Base-by-base conservation (phyloP, 1,140 invertebrate genomes). In the Drosophila ogumai region DNA sequence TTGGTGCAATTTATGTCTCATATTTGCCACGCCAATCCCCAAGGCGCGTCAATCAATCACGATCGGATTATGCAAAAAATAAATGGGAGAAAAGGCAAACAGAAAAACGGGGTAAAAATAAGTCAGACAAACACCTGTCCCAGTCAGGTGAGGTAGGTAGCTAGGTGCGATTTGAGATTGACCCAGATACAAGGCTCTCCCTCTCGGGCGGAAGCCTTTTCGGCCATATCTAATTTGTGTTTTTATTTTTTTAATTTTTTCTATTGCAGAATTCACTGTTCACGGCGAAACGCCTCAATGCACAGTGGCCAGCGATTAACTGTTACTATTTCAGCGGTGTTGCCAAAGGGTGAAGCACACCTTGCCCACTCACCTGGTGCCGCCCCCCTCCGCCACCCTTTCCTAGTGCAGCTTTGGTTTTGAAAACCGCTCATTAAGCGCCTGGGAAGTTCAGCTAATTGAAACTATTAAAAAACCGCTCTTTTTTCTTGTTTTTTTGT, bases 11-110 rank as follows among this genome's bases (percentile, higher is more conserved):
- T 66, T 66, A 75, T 65, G 73, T 76, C 47, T 32, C 64, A 77
- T 69, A 77, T 68, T 77, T 59, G 50, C 43, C 50, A 59, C 73
- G 74, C 73, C 69, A 47, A 75, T 32, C 59, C 59, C n/a, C 71
- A 54, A 44, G 52, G 40, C 58, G 54, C 73, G 74, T 78, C 75
- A 78, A 78, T 78, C 75, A 78, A 78, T 78, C 75, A 78, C 54
- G 44, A 78, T 56, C 55, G 75, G 57, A 78, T 78, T 78, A 78
- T 78, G 75, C 74, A 74, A 72, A 78, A 67, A 41, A 55, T 19
- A 47, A 52, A 52, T 25, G 15, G 7, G 31, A 36, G 22, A 12
- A 66, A 43, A 52, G 6, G 43, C 49, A 65, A 75, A 65, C 22
- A 55, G 8, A n/a, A 43, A 58, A 57, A 34, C 19, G 8, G 13